phyloP scores from a whole-genome alignment of 2,888 invertebrate species.

The Carabus problematicus region DNA sequence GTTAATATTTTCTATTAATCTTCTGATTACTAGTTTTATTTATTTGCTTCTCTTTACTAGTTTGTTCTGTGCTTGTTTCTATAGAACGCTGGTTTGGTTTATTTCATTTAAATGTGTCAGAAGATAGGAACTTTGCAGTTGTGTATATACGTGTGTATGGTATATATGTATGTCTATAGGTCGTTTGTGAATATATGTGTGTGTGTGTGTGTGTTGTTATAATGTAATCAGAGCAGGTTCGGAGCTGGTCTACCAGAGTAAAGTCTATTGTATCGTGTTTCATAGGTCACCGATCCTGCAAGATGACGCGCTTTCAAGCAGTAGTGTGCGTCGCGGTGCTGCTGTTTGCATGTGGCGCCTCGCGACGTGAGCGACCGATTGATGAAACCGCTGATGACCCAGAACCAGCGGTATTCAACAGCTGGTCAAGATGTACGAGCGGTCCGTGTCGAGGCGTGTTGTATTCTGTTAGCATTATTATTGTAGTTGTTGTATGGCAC shows the following conservation, averaged over 20 bases:
- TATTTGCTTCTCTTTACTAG: too few relatives aligned
- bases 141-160: background rate
- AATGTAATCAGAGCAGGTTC: constrained; percentile 3
- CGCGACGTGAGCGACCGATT: constrained; percentile 3
- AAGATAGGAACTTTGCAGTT: too few relatives aligned
- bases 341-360: constrained; percentile 13
- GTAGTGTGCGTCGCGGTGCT: background rate
- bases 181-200: background rate
- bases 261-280: background rate
- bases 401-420: constrained; percentile 29
- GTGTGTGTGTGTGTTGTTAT: constrained; percentile 1
- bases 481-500: background rate
- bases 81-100: too few relatives aligned
- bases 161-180: background rate
- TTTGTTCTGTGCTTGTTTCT: too few relatives aligned
- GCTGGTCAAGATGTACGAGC: constrained; percentile 34
- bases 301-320: constrained; percentile 8
- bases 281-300: constrained; percentile 10
- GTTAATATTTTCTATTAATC: too few relatives aligned
- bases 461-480: background rate
- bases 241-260: background rate
- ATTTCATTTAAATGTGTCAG: too few relatives aligned
- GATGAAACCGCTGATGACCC: constrained; percentile 19
- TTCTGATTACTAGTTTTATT: too few relatives aligned
- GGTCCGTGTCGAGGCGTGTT: constrained; percentile 12